A percentile compares a stretch with the other conserved stretches of the same genome.
Conservation (phyloP, 2,888 invertebrate genomes). For the Anticlea derivata region DNA sequence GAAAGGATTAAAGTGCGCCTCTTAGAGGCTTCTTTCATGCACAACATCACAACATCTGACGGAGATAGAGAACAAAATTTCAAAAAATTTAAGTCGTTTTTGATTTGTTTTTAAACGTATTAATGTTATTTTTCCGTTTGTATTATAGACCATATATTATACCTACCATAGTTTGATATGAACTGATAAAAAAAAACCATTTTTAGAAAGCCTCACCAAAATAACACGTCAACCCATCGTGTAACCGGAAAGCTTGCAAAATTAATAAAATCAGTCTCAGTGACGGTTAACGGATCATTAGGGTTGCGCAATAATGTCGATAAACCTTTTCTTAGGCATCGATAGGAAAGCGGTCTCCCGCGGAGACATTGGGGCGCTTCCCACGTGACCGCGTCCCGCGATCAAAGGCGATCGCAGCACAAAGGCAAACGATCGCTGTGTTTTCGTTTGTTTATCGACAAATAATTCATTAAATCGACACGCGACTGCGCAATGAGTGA, state of each 20-base stretch:
- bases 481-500: conserved; percentile 57
- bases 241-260: conserved; percentile 23
- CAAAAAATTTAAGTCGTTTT: too few relatives aligned
- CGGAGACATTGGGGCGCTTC: conserved; percentile 23
- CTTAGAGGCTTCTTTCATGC: too few relatives aligned
- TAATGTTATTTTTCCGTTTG: too few relatives aligned
- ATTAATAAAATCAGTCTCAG: conserved; percentile 5
- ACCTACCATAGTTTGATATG: too few relatives aligned
- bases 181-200: too few relatives aligned
- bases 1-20: too few relatives aligned
- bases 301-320: conserved; percentile 37
- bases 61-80: too few relatives aligned
- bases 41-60: too few relatives aligned
- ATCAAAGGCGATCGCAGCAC: conserved; percentile 29
- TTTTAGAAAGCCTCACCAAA: too few relatives aligned
- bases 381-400: conserved; percentile 27
- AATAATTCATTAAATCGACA: conserved; percentile 64
- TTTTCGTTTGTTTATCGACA: conserved; percentile 55
- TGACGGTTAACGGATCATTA: conserved; percentile 42
- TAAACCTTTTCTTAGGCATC: conserved; percentile 33
- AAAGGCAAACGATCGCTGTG: conserved; percentile 31
- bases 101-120: too few relatives aligned
- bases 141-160: too few relatives aligned
- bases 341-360: conserved; percentile 30
- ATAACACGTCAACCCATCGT: too few relatives aligned